These are phyloP conservation scores for Macrotus californicus DNA, from an alignment of 2,113 vertebrate genomes.

Conservation along the genomic window DNA sequence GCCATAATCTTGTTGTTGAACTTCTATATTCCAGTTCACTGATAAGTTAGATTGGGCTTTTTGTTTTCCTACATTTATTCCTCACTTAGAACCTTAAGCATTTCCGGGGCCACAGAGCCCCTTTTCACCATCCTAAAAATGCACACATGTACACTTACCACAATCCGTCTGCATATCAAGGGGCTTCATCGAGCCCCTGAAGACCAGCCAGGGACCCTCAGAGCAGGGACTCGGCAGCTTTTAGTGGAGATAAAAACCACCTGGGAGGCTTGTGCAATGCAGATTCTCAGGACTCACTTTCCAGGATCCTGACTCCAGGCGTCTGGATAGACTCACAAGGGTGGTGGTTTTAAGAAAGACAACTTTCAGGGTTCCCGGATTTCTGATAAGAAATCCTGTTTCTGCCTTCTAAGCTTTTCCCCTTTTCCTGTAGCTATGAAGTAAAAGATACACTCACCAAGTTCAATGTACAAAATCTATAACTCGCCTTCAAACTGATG, in stretches of 20 bases:
- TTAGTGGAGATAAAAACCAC: background rate
- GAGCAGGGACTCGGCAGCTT: background rate
- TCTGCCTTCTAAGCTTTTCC: constrained; percentile 31
- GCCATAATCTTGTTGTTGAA: background rate
- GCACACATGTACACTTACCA: background rate
- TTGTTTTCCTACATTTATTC: background rate
- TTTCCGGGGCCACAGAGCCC: background rate
- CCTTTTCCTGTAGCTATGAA: background rate
- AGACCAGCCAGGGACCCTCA: background rate
- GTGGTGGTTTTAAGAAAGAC: background rate
- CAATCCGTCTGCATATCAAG: background rate
- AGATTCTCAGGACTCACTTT: background rate
- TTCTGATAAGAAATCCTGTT: background rate
- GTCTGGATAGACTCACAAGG: background rate
- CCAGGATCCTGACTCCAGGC: background rate
- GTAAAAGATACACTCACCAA: background rate
- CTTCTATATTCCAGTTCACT: background rate
- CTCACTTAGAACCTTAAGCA: background rate
- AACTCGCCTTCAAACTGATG: background rate
- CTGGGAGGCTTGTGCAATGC: background rate
- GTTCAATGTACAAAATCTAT: background rate
- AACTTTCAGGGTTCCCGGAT: background rate
- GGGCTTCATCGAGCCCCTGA: background rate
- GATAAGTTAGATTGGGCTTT: background rate
- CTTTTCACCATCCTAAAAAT: background rate